phyloP scores from a whole-genome alignment of 2,797 vertebrate genomes.

The Anomalospiza imberbis region DNA sequence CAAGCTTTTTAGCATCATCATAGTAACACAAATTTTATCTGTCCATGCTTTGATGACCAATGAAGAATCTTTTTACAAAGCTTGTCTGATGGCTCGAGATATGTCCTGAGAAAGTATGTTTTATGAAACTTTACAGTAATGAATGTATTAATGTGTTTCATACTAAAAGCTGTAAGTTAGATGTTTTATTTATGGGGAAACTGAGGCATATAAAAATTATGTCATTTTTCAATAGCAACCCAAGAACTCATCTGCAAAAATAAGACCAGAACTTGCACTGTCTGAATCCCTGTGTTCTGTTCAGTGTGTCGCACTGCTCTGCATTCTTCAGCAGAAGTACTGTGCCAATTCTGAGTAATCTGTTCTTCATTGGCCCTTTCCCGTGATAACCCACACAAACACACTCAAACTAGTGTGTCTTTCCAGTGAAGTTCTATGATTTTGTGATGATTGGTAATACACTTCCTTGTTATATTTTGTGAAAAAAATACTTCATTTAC shows the following conservation, averaged over 20 bases:
- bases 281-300: background rate
- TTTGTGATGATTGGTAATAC: background rate
- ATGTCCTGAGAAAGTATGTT: background rate
- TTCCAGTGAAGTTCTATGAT: background rate
- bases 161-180: background rate
- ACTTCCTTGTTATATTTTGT: background rate
- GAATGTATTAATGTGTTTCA: background rate
- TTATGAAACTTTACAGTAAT: background rate
- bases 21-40: background rate
- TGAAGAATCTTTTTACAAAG: background rate
- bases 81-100: background rate
- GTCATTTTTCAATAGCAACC: background rate
- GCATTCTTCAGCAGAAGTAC: background rate
- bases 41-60: background rate
- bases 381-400: background rate
- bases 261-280: background rate
- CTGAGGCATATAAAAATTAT: background rate
- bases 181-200: background rate
- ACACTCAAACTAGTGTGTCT: background rate
- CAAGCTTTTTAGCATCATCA: background rate
- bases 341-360: background rate
- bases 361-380: background rate
- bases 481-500: background rate
- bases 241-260: background rate
- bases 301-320: background rate